phyloP scores from a whole-genome alignment of 1,140 invertebrate genomes.

The Marisa cornuarietis region DNA sequence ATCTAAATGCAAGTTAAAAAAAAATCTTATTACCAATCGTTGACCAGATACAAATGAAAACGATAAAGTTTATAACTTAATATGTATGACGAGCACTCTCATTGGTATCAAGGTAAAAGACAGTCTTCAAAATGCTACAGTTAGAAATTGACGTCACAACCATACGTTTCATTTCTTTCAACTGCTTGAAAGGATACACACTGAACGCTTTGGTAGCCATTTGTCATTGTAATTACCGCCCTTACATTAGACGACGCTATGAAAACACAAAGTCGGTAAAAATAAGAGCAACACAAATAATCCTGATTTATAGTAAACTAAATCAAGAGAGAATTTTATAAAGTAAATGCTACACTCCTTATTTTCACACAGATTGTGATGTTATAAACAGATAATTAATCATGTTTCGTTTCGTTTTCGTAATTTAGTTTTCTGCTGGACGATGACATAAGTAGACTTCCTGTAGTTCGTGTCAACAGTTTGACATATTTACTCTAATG shows the following conservation, averaged over 20 bases:
- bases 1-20: neutral
- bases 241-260: neutral
- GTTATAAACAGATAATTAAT: neutral
- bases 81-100: neutral
- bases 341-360: neutral
- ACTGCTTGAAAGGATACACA: conserved; percentile 11
- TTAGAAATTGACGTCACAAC: neutral
- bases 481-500: neutral
- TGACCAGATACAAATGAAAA: neutral
- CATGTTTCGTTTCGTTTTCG: no score
- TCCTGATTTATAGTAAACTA: neutral
- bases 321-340: neutral
- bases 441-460: no score
- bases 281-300: neutral
- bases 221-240: neutral
- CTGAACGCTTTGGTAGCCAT: neutral
- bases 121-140: neutral
- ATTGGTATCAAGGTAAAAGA: neutral
- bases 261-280: neutral
- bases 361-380: neutral
- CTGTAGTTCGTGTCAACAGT: neutral
- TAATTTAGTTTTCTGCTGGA: no score
- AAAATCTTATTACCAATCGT: neutral
- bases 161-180: neutral
- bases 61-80: neutral